A percentile compares a stretch with the other conserved stretches of the same genome.
Evolutionary conservation across 2,113 vertebrate genomes (phyloP).

Genomic region (Zingel zingel): DNA sequence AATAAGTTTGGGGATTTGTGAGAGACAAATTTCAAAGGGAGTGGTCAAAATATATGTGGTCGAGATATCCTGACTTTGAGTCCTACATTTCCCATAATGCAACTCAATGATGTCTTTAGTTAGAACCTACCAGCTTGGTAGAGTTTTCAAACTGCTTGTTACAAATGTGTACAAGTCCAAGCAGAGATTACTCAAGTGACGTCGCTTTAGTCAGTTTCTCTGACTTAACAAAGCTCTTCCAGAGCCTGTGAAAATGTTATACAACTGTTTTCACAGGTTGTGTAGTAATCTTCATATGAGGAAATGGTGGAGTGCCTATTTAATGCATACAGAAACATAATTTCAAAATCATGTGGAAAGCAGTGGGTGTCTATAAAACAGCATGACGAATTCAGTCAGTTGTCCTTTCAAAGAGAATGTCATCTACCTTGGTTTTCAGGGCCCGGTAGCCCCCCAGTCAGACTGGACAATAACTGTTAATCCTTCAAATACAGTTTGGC

Average conservation of each 20-base stretch:
- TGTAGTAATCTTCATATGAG: neutral
- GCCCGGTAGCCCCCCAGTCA: neutral
- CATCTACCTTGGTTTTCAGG: neutral
- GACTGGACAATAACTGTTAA: conserved; percentile 8
- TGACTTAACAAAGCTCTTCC: neutral
- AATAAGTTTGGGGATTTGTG: neutral
- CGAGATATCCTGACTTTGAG: conserved; percentile 4
- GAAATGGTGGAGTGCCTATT: neutral
- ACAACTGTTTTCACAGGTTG: neutral
- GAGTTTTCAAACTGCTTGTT: neutral
- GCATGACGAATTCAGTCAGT: neutral
- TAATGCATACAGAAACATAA: neutral
- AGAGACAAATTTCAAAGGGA: neutral
- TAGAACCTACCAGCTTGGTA: neutral
- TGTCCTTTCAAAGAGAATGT: neutral
- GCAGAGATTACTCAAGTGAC: neutral
- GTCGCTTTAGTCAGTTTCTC: neutral
- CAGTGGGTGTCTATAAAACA: neutral
- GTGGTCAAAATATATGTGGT: conserved; percentile 7
- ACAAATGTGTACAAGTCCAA: neutral
- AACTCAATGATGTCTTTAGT: neutral
- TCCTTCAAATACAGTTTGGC: conserved; percentile 31
- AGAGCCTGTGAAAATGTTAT: neutral
- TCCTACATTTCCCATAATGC: conserved; percentile 23
- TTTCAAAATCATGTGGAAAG: conserved; percentile 1